Conservation (phyloP, 2,113 vertebrate genomes). For the Polypterus senegalus region DNA sequence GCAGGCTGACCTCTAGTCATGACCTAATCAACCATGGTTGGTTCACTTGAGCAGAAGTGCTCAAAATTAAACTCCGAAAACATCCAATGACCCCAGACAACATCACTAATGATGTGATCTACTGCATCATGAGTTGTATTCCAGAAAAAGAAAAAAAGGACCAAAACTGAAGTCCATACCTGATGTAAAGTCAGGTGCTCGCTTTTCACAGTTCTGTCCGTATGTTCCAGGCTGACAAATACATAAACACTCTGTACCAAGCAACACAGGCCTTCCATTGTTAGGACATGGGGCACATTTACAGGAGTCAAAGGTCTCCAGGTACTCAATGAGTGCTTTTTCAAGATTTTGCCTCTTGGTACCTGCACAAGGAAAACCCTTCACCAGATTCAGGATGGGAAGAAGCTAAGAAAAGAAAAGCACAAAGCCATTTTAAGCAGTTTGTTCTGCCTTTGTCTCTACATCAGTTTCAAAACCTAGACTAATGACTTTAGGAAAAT, state of each 20-base stretch:
- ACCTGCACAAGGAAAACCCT: conserved; percentile 61
- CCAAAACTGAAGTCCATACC: conserved; percentile 35
- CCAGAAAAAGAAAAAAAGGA: not conserved
- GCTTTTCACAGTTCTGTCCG: conserved; percentile 58
- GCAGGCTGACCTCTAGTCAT: too few species aligned
- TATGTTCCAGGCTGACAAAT: conserved; percentile 73
- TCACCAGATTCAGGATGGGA: conserved; percentile 62
- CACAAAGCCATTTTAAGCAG: fast-evolving
- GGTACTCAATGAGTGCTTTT: conserved; percentile 60
- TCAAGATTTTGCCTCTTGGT: conserved; percentile 67
- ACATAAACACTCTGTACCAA: conserved; percentile 67
- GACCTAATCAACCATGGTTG: not conserved
- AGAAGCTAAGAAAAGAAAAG: conserved; percentile 44
- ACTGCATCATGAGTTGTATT: not conserved
- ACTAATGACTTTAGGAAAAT: too few species aligned
- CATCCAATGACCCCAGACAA: not conserved
- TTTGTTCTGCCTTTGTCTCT: too few species aligned
- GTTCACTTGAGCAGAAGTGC: not conserved
- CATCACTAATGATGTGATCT: not conserved
- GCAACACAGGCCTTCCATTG: conserved; percentile 53
- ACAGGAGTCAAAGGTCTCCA: conserved; percentile 63
- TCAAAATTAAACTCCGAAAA: not conserved
- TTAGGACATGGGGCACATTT: conserved; percentile 71
- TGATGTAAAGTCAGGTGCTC: conserved; percentile 53
- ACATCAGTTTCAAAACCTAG: too few species aligned